Conservation (phyloP, 1,140 invertebrate genomes). For the Pantala flavescens region DNA sequence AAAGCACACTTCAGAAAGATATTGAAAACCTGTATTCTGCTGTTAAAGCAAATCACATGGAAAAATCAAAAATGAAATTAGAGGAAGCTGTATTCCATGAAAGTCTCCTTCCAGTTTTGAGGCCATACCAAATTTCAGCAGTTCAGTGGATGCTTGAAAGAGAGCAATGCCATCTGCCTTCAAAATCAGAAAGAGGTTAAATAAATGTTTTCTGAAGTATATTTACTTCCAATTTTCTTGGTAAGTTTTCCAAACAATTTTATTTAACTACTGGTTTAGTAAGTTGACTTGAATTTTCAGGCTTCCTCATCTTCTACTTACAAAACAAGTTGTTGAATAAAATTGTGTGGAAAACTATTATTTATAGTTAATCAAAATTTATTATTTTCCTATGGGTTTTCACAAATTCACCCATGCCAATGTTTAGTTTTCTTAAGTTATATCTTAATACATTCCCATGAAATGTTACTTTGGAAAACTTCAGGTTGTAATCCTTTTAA, state of each 20-base stretch:
- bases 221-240: neutral
- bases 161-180: constrained; percentile 31
- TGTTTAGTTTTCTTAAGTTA: too few relatives aligned
- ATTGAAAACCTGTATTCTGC: constrained; percentile 35
- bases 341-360: too few relatives aligned
- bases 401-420: too few relatives aligned
- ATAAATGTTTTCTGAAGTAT: neutral
- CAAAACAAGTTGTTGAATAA: too few relatives aligned
- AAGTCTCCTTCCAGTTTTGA: constrained; percentile 39
- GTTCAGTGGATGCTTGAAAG: constrained; percentile 57
- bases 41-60: constrained; percentile 35
- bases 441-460: too few relatives aligned
- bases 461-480: too few relatives aligned
- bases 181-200: constrained; percentile 8
- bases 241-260: constrained; percentile 11
- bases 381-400: too few relatives aligned
- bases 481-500: too few relatives aligned
- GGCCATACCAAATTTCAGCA: constrained; percentile 54
- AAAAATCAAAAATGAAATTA: constrained; percentile 27
- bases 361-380: too few relatives aligned
- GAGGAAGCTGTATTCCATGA: constrained; percentile 40
- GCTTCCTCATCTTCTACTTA: too few relatives aligned
- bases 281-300: too few relatives aligned
- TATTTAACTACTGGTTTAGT: neutral
- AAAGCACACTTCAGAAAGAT: constrained; percentile 29